Percentiles rank a stretch among this genome's conserved stretches.
Evolutionary conservation across 2,888 invertebrate genomes (phyloP).

Genomic region (Lathronympha strigana): DNA sequence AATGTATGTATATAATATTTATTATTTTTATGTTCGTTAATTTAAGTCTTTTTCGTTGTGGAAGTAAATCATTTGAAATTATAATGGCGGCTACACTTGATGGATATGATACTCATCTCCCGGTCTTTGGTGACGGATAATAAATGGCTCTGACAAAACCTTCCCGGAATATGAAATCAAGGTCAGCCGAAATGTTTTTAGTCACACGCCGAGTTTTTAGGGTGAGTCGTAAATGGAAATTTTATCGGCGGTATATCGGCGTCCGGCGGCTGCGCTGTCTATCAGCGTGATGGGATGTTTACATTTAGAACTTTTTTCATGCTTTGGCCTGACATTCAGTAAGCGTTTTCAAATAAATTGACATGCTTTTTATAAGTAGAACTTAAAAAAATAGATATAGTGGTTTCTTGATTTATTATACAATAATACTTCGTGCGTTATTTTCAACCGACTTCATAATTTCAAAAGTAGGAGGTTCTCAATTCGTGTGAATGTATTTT

Average conservation of each 20-base stretch:
- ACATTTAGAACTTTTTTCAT: conserved; percentile 7
- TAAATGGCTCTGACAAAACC: conserved; percentile 59
- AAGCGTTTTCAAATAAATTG: no score
- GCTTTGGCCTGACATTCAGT: neutral
- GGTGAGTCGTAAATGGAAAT: conserved; percentile 41
- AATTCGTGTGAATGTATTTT: no score
- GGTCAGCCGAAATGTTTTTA: conserved; percentile 49
- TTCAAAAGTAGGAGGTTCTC: no score
- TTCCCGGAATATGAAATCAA: conserved; percentile 49
- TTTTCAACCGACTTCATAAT: no score
- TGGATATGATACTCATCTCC: conserved; percentile 60
- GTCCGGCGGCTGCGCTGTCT: conserved; percentile 19
- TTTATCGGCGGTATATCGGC: conserved; percentile 31
- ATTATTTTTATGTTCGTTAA: no score
- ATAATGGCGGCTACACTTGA: conserved; percentile 67
- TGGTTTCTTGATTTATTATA: no score
- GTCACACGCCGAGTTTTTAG: conserved; percentile 32
- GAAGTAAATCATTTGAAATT: conserved; percentile 65
- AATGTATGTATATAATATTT: no score
- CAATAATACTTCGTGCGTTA: no score
- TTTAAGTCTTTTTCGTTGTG: conserved; percentile 51
- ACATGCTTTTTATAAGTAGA: no score
- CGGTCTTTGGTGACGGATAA: conserved; percentile 55
- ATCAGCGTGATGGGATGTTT: conserved; percentile 9
- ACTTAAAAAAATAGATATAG: no score